Conservation (phyloP, 2,888 invertebrate species). For the Cataglyphis rosenhaueri region DNA sequence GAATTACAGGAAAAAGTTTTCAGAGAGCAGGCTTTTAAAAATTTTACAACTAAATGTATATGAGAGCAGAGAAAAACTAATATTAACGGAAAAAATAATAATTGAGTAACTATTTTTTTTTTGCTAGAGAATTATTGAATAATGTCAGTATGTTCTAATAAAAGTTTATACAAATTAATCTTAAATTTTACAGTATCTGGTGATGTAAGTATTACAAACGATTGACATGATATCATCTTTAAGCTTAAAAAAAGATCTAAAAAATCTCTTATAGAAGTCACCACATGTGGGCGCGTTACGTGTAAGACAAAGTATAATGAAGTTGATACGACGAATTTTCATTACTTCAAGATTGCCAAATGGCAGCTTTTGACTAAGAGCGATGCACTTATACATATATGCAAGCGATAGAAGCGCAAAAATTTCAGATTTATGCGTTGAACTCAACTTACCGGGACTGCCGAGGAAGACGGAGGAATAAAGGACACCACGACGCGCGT, state of each 20-base stretch:
- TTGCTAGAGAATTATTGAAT: background rate
- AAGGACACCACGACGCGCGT: slow-evolving; percentile 93
- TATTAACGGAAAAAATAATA: background rate
- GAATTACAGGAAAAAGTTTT: background rate
- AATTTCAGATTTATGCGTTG: slow-evolving; percentile 23
- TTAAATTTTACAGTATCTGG: background rate
- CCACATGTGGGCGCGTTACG: background rate
- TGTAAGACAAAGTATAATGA: background rate
- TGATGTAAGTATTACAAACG: background rate
- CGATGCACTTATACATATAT: too few species aligned
- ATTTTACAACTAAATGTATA: background rate
- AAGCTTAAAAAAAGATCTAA: background rate
- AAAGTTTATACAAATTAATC: background rate
- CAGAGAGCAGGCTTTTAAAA: background rate
- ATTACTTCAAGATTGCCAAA: background rate
- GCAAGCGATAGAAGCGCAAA: background rate
- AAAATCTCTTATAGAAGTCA: background rate
- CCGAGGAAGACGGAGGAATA: slow-evolving; percentile 97
- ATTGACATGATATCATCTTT: background rate
- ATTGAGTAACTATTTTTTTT: background rate
- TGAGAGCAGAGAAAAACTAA: background rate
- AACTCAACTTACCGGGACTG: slow-evolving; percentile 91
- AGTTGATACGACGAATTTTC: background rate
- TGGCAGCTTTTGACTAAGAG: background rate
- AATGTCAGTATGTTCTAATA: background rate